A percentile compares a stretch with the other conserved stretches of the same genome.
These are phyloP conservation scores for Bucorvus abyssinicus DNA, from an alignment of 2,797 vertebrate species.

Conservation along the genomic window DNA sequence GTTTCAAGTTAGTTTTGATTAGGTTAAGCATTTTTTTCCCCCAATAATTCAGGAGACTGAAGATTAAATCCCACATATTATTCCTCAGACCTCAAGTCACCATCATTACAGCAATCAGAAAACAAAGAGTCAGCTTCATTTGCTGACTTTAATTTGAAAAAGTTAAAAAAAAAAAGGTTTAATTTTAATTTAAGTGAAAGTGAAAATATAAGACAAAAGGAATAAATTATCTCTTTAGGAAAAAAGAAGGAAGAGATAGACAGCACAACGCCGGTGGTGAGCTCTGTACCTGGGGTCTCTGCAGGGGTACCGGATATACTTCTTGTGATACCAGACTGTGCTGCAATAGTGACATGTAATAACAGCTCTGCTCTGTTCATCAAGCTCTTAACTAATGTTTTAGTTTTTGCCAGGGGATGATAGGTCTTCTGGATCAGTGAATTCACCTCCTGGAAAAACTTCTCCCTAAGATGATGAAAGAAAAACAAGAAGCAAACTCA, in stretches of 20 bases:
- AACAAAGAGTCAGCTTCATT: neutral
- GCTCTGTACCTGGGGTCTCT: slow-evolving; percentile 83
- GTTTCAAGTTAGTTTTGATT: neutral
- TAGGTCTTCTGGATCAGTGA: slow-evolving; percentile 82
- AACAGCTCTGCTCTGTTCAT: slow-evolving; percentile 97
- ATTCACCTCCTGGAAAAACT: slow-evolving; percentile 96
- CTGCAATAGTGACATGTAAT: slow-evolving; percentile 94
- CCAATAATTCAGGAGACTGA: neutral
- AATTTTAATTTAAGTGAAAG: neutral
- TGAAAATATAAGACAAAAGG: neutral
- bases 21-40: neutral
- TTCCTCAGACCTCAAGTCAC: neutral
- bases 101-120: neutral
- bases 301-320: slow-evolving; percentile 89
- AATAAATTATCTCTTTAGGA: neutral
- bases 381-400: slow-evolving; percentile 91
- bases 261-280: neutral
- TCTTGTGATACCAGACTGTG: slow-evolving; percentile 87
- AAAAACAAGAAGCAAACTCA: neutral
- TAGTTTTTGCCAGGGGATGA: slow-evolving; percentile 89
- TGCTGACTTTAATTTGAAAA: neutral
- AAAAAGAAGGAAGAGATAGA: no score
- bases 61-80: neutral
- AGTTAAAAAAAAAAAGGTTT: neutral
- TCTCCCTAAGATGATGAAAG: slow-evolving; percentile 81